phyloP scores from a whole-genome alignment of 2,888 invertebrate species.

The Ophonus ardosiacus region DNA sequence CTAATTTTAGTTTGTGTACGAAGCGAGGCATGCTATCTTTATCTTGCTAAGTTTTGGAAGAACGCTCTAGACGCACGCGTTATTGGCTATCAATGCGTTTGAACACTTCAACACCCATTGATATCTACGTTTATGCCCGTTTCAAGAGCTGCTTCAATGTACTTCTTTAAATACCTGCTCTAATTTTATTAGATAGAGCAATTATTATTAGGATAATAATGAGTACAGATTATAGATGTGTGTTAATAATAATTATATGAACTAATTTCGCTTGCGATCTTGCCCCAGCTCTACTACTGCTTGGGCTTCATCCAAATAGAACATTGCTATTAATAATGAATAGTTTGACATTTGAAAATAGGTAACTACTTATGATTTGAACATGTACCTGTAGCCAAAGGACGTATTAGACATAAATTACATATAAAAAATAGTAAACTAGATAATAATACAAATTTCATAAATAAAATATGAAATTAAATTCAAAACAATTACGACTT shows the following conservation, averaged over 20 bases:
- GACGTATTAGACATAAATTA: neutral
- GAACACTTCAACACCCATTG: constrained; percentile 34
- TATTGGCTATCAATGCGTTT: constrained; percentile 52
- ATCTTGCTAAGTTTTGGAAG: constrained; percentile 65
- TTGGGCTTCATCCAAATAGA: constrained; percentile 50
- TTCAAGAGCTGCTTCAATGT: constrained; percentile 1
- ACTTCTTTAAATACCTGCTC: constrained; percentile 15
- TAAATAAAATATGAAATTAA: no score
- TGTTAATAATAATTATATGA: constrained; percentile 42
- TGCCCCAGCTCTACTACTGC: constrained; percentile 25
- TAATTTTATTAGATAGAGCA: constrained; percentile 11
- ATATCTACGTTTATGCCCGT: neutral
- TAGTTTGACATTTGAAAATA: constrained; percentile 48
- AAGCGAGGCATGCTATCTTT: constrained; percentile 69
- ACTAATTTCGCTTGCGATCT: constrained; percentile 31
- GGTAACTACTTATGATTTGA: constrained; percentile 19
- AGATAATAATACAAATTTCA: no score
- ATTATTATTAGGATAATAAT: constrained; percentile 4
- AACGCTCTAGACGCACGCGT: constrained; percentile 35
- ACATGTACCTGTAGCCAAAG: neutral
- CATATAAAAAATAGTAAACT: neutral
- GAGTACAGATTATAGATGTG: constrained; percentile 27
- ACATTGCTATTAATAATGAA: constrained; percentile 50
- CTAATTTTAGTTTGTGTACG: constrained; percentile 70
- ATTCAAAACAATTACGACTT: no score